Percentiles rank a stretch among this genome's conserved stretches.
Conservation (phyloP, 2,113 vertebrate species). For the Candoia aspera region DNA sequence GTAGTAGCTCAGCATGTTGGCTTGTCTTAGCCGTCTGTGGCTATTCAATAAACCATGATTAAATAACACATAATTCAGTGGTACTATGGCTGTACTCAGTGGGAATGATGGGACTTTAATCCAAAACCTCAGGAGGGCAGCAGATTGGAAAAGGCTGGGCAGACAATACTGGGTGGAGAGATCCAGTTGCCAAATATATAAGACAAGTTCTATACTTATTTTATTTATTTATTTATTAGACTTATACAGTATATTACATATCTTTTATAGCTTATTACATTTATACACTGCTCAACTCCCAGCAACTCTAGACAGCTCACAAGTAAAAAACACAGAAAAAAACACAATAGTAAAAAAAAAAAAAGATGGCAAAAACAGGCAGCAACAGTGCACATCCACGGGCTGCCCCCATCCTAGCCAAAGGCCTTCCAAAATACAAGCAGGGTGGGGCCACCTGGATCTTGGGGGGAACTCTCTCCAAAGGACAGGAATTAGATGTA, state of each 20-base stretch:
- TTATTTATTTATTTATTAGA: background rate
- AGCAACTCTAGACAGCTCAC: background rate
- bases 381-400: background rate
- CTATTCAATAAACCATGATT: background rate
- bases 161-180: background rate
- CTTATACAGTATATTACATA: too few relatives aligned
- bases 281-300: background rate
- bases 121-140: background rate
- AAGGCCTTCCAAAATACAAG: background rate
- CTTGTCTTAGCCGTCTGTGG: background rate
- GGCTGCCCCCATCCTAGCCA: background rate
- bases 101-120: background rate
- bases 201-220: background rate
- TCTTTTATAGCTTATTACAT: background rate
- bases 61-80: background rate
- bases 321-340: background rate
- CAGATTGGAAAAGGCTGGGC: background rate
- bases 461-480: background rate
- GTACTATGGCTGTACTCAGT: background rate
- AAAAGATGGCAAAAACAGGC: background rate
- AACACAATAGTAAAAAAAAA: background rate
- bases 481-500: background rate
- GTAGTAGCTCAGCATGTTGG: background rate
- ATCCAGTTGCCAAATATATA: background rate
- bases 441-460: background rate